phyloP scores from a whole-genome alignment of 2,113 vertebrate genomes.

The Alaudala cheleensis region DNA sequence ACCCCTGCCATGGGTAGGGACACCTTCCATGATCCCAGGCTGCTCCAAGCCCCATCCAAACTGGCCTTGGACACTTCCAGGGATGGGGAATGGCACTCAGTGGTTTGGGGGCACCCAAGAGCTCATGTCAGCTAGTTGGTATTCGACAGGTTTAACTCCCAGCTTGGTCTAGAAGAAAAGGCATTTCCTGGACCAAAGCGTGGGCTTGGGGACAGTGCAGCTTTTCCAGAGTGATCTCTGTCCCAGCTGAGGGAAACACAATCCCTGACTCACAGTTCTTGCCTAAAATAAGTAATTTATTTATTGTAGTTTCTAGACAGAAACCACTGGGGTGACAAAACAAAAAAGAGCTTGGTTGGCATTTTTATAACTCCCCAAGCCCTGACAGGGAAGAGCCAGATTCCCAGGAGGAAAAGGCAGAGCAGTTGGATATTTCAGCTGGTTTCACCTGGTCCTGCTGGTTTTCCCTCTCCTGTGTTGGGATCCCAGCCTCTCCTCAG shows the following conservation, averaged over 20 bases:
- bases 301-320: background rate
- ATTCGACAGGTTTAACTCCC: background rate
- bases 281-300: background rate
- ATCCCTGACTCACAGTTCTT: background rate
- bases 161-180: background rate
- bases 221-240: background rate
- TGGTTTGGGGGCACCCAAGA: background rate
- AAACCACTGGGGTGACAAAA: background rate
- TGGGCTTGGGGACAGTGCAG: background rate
- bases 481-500: background rate
- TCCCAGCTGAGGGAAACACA: background rate
- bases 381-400: background rate
- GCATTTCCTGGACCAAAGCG: background rate
- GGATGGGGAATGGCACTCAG: too few species aligned
- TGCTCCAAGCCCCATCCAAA: background rate
- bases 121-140: fast-evolving
- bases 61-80: background rate
- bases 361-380: background rate
- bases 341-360: background rate
- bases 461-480: background rate
- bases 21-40: fast-evolving
- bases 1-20: background rate
- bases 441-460: background rate
- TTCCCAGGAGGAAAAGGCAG: background rate
- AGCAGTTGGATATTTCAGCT: background rate